Evolutionary conservation across 2,888 invertebrate species (phyloP).

Genomic region (Volucella inanis): DNA sequence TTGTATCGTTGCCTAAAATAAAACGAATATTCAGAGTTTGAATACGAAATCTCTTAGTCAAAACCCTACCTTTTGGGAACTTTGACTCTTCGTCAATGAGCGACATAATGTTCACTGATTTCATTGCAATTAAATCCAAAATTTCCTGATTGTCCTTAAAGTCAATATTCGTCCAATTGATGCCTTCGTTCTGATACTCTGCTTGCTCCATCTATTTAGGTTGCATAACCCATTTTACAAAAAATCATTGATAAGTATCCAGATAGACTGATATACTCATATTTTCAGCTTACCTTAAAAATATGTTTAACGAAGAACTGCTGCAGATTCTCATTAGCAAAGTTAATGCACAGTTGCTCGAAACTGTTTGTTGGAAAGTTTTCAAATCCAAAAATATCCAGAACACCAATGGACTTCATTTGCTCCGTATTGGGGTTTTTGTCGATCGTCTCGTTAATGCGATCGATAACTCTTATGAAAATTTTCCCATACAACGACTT

Average conservation of each 20-base stretch:
- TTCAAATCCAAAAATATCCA: slow-evolving; percentile 99
- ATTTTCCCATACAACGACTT: slow-evolving; percentile 96
- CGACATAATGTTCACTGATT: slow-evolving; percentile 94
- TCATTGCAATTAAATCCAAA: slow-evolving; percentile 93
- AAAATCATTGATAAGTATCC: background rate
- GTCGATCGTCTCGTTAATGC: slow-evolving; percentile 93
- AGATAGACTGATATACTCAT: background rate
- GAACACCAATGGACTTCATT: slow-evolving; percentile 91
- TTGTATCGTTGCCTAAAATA: slow-evolving; percentile 90
- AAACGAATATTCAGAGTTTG: background rate
- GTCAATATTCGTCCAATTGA: slow-evolving; percentile 95
- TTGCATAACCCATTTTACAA: background rate
- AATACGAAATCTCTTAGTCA: too few species aligned
- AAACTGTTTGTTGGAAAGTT: slow-evolving; percentile 96
- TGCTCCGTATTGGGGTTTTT: slow-evolving; percentile 84
- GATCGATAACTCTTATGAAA: slow-evolving; percentile 94
- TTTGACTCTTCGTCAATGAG: slow-evolving; percentile 97
- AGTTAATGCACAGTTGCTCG: slow-evolving; percentile 98
- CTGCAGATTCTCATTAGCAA: slow-evolving; percentile 97
- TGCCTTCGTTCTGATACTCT: slow-evolving; percentile 94
- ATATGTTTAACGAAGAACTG: slow-evolving; percentile 98
- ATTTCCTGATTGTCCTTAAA: slow-evolving; percentile 97
- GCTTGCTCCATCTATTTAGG: slow-evolving; percentile 90
- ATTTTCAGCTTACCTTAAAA: slow-evolving; percentile 86
- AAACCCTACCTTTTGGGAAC: slow-evolving; percentile 86